These are phyloP conservation scores for Lasiurus cinereus DNA, from an alignment of 2,113 vertebrate species.

Conservation along the genomic window DNA sequence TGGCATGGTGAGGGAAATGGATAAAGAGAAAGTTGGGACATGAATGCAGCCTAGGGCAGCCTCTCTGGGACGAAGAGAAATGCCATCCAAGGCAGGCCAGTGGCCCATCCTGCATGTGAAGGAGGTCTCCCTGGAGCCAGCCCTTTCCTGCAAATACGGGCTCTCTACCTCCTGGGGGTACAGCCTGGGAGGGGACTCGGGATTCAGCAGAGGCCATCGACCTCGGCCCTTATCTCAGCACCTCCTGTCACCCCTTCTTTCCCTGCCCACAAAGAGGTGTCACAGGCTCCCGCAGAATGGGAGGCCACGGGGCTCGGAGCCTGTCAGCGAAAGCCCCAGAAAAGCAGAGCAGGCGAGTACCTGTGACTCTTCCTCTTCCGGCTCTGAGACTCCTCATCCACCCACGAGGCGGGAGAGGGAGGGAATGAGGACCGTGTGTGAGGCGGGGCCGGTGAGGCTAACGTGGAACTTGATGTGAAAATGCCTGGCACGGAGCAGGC, in stretches of 20 bases:
- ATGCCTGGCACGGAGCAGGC: background rate
- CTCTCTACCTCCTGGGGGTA: background rate
- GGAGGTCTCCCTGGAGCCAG: background rate
- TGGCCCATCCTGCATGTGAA: background rate
- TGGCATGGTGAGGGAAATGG: background rate
- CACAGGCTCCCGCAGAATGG: background rate
- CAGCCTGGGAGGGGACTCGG: background rate
- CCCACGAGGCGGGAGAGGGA: background rate
- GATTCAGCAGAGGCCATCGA: background rate
- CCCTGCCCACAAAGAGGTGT: background rate
- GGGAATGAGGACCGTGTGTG: fast-evolving
- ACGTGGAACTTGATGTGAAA: background rate
- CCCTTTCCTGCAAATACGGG: background rate
- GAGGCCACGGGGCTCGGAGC: background rate
- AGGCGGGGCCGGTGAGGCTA: background rate
- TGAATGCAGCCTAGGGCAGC: background rate
- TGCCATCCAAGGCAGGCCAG: background rate
- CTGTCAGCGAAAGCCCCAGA: background rate
- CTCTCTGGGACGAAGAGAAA: background rate
- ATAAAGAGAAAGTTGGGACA: background rate
- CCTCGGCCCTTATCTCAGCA: background rate
- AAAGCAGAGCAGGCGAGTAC: background rate
- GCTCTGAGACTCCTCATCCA: background rate
- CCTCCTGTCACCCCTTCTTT: background rate
- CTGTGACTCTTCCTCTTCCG: background rate